Percentiles rank a stretch among this genome's conserved stretches.
These are phyloP conservation scores for Paragorgia papillata DNA, from an alignment of 92 coral and sea anemone species.

Conservation along the genomic window DNA sequence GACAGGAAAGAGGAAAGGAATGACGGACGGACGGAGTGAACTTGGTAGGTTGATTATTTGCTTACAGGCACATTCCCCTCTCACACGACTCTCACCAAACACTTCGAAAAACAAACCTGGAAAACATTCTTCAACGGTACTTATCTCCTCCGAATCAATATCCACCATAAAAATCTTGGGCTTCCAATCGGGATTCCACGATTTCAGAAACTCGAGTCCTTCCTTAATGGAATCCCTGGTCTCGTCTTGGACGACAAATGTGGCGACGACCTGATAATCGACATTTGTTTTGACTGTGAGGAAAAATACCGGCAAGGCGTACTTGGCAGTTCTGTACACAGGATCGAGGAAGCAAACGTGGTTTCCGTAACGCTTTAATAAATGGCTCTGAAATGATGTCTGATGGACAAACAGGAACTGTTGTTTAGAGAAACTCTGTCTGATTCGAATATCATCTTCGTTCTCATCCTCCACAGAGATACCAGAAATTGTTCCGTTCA, in stretches of 20 bases:
- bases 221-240: conserved; percentile 32
- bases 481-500: not conserved
- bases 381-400: conserved; percentile 37
- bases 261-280: conserved; percentile 34
- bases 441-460: conserved; percentile 20
- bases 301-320: conserved; percentile 32
- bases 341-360: conserved; percentile 36
- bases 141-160: conserved; percentile 32
- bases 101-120: conserved; percentile 22
- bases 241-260: conserved; percentile 34
- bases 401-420: conserved; percentile 27
- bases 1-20: no score
- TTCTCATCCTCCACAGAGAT: conserved; percentile 32
- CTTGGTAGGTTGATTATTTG: no score
- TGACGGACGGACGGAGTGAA: no score
- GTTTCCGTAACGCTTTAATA: conserved; percentile 32
- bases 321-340: conserved; percentile 27
- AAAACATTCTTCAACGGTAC: conserved; percentile 17
- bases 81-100: no score
- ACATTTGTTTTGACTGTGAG: conserved; percentile 30
- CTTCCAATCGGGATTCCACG: conserved; percentile 40
- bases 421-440: conserved; percentile 22
- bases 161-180: conserved; percentile 42
- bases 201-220: conserved; percentile 23
- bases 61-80: no score